phyloP scores from a whole-genome alignment of 2,113 vertebrate species.

The Colistium nudipinnis region DNA sequence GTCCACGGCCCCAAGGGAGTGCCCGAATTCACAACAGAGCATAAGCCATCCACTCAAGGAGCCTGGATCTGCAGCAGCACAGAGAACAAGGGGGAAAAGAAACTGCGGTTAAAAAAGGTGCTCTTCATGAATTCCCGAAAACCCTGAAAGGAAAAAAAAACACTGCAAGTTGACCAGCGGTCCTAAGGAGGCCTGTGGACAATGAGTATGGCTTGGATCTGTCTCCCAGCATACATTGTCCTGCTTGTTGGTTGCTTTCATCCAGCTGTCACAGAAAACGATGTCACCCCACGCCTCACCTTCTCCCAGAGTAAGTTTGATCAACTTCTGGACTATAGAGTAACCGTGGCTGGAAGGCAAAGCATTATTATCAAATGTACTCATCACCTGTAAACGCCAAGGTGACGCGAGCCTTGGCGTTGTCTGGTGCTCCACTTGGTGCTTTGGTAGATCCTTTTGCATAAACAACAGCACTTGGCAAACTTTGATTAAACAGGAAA shows the following conservation, averaged over 20 bases:
- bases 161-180: slow-evolving; percentile 51
- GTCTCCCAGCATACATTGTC: slow-evolving; percentile 54
- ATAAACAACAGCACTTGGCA: slow-evolving; percentile 38
- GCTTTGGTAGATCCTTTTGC: slow-evolving; percentile 15
- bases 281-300: slow-evolving; percentile 82
- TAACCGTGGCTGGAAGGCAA: background rate
- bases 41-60: slow-evolving; percentile 40
- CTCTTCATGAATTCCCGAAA: slow-evolving; percentile 73
- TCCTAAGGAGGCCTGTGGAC: slow-evolving; percentile 62
- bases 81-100: slow-evolving; percentile 20
- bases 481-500: background rate
- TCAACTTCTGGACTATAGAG: slow-evolving; percentile 11
- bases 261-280: slow-evolving; percentile 59
- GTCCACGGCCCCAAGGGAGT: slow-evolving; percentile 28
- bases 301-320: slow-evolving; percentile 81
- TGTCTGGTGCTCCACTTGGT: slow-evolving; percentile 20
- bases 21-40: slow-evolving; percentile 20
- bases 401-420: slow-evolving; percentile 29
- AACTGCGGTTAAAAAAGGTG: slow-evolving; percentile 31
- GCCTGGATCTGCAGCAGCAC: slow-evolving; percentile 23
- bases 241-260: slow-evolving; percentile 61
- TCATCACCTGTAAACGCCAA: slow-evolving; percentile 27
- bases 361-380: background rate
- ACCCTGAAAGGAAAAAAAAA: slow-evolving; percentile 71
- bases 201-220: slow-evolving; percentile 64